A percentile compares a stretch with the other conserved stretches of the same genome.
These are phyloP conservation scores for Pararge aegeria DNA, from an alignment of 1,140 invertebrate genomes.

Conservation along the genomic window DNA sequence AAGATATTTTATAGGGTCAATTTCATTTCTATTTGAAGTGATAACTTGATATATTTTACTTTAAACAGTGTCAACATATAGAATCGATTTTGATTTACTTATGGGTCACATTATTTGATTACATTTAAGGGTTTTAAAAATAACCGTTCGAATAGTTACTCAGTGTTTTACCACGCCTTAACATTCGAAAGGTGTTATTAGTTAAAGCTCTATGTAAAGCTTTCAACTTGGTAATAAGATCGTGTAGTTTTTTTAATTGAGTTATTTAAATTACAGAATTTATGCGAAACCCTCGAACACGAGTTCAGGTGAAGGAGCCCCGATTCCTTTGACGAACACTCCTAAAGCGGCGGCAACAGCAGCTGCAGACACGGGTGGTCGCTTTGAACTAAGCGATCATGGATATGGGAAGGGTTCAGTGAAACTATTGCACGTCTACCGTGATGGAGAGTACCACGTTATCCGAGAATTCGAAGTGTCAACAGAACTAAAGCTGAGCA, in stretches of 20 bases:
- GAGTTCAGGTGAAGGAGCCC: constrained; percentile 44
- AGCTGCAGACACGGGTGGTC: constrained; percentile 59
- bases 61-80: too few relatives aligned
- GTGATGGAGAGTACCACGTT: constrained; percentile 82
- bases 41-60: too few relatives aligned
- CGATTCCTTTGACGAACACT: neutral
- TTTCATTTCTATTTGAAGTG: too few relatives aligned
- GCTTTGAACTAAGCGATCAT: constrained; percentile 83
- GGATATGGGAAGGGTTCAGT: constrained; percentile 88
- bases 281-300: constrained; percentile 72
- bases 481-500: constrained; percentile 85
- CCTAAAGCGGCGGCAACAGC: constrained; percentile 49
- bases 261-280: constrained; percentile 56
- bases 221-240: neutral
- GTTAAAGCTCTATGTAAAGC: too few relatives aligned
- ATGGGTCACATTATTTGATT: too few relatives aligned
- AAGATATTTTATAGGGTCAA: neutral
- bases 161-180: too few relatives aligned
- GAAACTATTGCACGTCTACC: constrained; percentile 85
- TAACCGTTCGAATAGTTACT: too few relatives aligned
- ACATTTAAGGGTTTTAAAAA: too few relatives aligned
- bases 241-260: neutral
- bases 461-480: constrained; percentile 88
- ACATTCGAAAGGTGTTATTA: too few relatives aligned
- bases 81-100: too few relatives aligned